Percentiles rank a stretch among this genome's conserved stretches.
phyloP scores from a whole-genome alignment of 2,888 invertebrate species.

The Acleris holmiana region DNA sequence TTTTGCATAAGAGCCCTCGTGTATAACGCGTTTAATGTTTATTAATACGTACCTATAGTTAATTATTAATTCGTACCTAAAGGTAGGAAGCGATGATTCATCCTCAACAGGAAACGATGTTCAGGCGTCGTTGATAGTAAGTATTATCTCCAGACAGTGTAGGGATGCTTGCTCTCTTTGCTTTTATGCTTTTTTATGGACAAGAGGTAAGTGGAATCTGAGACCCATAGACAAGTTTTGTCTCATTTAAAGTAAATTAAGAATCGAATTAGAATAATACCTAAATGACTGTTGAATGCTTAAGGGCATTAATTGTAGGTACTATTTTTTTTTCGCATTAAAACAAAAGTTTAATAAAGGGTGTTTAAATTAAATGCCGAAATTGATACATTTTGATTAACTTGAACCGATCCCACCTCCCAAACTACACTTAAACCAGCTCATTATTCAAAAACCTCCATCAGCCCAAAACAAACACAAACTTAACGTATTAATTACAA shows the following conservation, averaged over 20 bases:
- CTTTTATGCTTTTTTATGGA: no score
- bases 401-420: constrained; percentile 1
- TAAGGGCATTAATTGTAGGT: no score
- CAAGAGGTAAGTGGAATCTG: no score
- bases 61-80: constrained; percentile 10
- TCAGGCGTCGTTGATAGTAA: not conserved
- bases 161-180: no score
- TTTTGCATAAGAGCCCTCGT: constrained; percentile 66
- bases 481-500: constrained; percentile 45
- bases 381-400: constrained; percentile 1
- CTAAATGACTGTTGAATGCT: no score
- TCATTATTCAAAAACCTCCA: constrained; percentile 36
- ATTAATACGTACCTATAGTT: constrained; percentile 30
- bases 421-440: constrained; percentile 19
- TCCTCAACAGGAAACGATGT: constrained; percentile 17
- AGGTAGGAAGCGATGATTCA: constrained; percentile 32
- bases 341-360: not conserved
- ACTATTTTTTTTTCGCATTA: no score
- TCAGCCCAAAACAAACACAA: constrained; percentile 38
- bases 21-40: constrained; percentile 29
- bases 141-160: no score
- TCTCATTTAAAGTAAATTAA: no score
- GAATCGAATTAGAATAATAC: no score
- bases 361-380: not conserved
- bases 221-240: no score